Conservation (phyloP, 2,113 vertebrate species). For the Rissa tridactyla region DNA sequence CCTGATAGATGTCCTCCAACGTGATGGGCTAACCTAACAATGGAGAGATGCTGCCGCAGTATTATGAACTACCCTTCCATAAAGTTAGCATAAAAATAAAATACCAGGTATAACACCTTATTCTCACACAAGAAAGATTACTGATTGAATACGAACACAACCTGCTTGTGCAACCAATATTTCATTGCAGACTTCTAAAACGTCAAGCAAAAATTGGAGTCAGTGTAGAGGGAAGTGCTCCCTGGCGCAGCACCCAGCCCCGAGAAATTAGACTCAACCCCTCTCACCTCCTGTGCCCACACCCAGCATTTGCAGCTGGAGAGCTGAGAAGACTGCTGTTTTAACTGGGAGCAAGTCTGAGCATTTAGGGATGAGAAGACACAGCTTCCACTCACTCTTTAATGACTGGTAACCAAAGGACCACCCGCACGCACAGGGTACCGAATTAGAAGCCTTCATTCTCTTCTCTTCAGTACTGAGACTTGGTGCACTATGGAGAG, state of each 20-base stretch:
- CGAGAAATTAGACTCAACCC: background rate
- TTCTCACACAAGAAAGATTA: background rate
- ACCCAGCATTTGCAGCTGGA: background rate
- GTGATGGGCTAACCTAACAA: background rate
- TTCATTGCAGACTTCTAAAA: background rate
- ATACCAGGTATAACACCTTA: background rate
- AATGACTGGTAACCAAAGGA: background rate
- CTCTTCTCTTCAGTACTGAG: background rate
- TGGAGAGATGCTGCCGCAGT: background rate
- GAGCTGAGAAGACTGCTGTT: background rate
- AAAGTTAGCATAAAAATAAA: background rate
- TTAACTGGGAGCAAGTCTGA: background rate
- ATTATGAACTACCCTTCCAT: background rate
- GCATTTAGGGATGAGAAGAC: background rate
- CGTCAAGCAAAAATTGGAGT: background rate
- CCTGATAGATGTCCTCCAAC: fast-evolving
- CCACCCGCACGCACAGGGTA: background rate
- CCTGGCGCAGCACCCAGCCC: background rate
- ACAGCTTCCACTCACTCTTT: background rate
- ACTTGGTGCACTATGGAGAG: background rate
- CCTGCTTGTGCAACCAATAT: fast-evolving
- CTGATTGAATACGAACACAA: background rate
- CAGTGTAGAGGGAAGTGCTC: background rate
- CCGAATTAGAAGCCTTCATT: background rate
- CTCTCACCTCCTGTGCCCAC: background rate